A percentile compares a stretch with the other conserved stretches of the same genome.
Conservation (phyloP, 2,797 vertebrate species). For the Tachyglossus aculeatus region DNA sequence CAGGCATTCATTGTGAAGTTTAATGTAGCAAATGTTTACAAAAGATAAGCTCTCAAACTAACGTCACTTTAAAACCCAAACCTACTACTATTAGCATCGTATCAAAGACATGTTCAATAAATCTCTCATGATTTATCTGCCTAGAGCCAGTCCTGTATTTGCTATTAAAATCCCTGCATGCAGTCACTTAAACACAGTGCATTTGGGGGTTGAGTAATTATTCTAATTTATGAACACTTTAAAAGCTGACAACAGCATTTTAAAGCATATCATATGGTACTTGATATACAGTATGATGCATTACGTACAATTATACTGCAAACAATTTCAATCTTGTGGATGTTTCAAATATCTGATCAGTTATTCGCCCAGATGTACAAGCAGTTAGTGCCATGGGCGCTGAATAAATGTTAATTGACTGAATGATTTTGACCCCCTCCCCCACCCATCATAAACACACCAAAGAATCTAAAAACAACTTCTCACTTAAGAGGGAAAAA, state of each 20-base stretch:
- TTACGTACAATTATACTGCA: fast-evolving
- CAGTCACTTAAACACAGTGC: background rate
- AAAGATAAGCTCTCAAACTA: no score
- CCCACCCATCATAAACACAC: no score
- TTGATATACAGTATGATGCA: background rate
- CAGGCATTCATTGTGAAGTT: no score
- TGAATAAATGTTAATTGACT: no score
- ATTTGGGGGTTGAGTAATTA: no score
- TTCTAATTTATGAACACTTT: background rate
- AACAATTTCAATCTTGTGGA: background rate
- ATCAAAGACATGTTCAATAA: background rate
- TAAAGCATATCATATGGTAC: background rate
- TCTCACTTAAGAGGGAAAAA: no score
- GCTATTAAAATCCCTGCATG: background rate
- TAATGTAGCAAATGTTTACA: no score
- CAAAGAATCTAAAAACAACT: no score
- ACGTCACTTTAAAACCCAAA: background rate
- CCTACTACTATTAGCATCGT: no score
- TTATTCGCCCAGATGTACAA: no score
- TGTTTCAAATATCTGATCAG: background rate
- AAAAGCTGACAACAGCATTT: background rate
- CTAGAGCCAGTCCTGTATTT: background rate
- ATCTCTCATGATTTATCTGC: background rate
- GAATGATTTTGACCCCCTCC: no score
- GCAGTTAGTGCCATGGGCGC: no score